Evolutionary conservation across 1,140 invertebrate genomes (phyloP), one percentile per base, ranked within the genome.

Genomic region (silkworm (Bombyx mori)): DNA sequence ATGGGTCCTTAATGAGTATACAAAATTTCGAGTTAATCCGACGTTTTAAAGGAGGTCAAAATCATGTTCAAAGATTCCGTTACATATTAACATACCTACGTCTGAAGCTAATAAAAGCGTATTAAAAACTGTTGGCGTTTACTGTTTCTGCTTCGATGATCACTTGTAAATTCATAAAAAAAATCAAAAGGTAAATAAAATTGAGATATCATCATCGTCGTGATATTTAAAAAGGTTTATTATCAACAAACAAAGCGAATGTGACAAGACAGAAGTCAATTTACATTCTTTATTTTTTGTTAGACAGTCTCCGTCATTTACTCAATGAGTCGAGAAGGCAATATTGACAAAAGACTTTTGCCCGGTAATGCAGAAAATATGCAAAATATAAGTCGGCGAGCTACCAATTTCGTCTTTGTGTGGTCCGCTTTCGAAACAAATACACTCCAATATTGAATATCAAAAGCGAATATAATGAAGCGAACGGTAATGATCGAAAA

Each of bases 341-440:
- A 78, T 80, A 80, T 82, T 82, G 77, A 80, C 79, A 79, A 82
- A 79, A 73, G 68, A 72, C 71, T 71, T 61, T 68, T 66, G 71
- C 67, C 69, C 53, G 44, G 68, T 75, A 75, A 80, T 79, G 79
- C 71, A 75, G 68, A 72, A 79, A 77, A 75, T 82, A 79, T 82
- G 79, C 79, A 79, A 79, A 82, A 68, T 68, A 67, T 71, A 63
- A 68, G 59, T 50, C 66, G 48, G 51, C 49, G 53, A 45, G 43
- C 68, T 69, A 65, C 71, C 62, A 63, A 71, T 69, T 70, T 63
- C 53, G 61, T 65, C 68, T 65, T 65, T 81, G 78, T 79, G 78
- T 81, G 76, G 78, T 79, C 78, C 62, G 62, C 49, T 58, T 35
- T 64, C 58, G 57, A 45, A 58, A 62, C 57, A 57, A 58, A 60